Evolutionary conservation across 1,140 invertebrate genomes (phyloP).

Genomic region (Papilio glaucus): DNA sequence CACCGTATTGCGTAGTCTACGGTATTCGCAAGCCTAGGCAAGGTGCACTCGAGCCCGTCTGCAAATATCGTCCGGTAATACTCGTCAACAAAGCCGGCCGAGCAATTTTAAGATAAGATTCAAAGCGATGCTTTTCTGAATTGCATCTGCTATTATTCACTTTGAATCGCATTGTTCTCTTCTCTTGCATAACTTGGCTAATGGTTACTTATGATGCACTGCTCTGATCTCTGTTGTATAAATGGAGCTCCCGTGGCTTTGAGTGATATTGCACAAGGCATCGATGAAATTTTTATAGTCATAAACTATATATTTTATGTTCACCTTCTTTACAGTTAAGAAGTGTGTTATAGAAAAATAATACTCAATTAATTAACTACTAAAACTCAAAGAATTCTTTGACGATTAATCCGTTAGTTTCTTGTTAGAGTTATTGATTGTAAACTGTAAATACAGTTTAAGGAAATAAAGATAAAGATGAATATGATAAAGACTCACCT

Average conservation of each 20-base stretch:
- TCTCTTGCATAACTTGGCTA: conserved; percentile 5
- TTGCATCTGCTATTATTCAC: conserved; percentile 38
- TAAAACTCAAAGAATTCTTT: no score
- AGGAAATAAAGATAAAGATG: background rate
- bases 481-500: conserved; percentile 86
- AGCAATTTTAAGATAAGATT: conserved; percentile 42
- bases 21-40: background rate
- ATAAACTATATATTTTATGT: background rate
- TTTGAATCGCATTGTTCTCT: conserved; percentile 19
- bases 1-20: background rate
- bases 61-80: conserved; percentile 44
- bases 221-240: conserved; percentile 2
- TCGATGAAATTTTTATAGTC: no score
- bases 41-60: conserved; percentile 39
- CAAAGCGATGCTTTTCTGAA: conserved; percentile 41
- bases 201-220: conserved; percentile 18
- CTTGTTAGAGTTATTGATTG: no score
- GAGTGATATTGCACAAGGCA: background rate
- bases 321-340: background rate
- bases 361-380: no score
- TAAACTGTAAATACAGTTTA: no score
- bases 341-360: no score
- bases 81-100: conserved; percentile 34
- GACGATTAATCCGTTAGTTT: no score
- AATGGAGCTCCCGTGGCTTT: background rate